Evolutionary conservation across 2,797 vertebrate genomes (phyloP).

Genomic region (Microchirus variegatus): DNA sequence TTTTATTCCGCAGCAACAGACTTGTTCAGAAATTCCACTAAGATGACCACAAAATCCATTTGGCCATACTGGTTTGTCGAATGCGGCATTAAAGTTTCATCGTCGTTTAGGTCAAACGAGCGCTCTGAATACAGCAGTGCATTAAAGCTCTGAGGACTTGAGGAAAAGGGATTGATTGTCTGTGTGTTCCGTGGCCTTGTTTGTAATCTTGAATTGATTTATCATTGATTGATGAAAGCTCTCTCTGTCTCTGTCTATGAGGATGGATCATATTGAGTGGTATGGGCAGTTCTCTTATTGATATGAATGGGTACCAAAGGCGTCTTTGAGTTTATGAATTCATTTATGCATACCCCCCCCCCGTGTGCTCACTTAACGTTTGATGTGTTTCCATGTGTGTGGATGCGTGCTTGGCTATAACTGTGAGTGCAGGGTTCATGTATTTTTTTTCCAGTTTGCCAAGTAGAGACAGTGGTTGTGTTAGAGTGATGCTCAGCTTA

Average conservation of each 20-base stretch:
- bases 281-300: conserved; percentile 47
- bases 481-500: conserved; percentile 15
- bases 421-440: conserved; percentile 4
- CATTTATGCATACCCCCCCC: neutral
- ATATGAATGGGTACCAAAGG: conserved; percentile 22
- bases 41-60: conserved; percentile 19
- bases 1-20: neutral
- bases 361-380: conserved; percentile 2
- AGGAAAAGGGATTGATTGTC: conserved; percentile 58
- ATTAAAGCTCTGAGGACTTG: conserved; percentile 50
- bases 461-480: conserved; percentile 16
- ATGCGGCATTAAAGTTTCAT: conserved; percentile 29
- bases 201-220: conserved; percentile 50
- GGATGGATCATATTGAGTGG: conserved; percentile 48
- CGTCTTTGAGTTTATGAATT: conserved; percentile 31
- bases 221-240: conserved; percentile 77
- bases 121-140: conserved; percentile 14
- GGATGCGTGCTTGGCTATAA: neutral
- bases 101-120: conserved; percentile 27
- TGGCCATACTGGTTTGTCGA: conserved; percentile 28
- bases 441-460: conserved; percentile 20
- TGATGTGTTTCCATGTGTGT: neutral
- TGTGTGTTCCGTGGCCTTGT: conserved; percentile 27
- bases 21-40: conserved; percentile 4
- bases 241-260: conserved; percentile 17